Percentiles rank a stretch among this genome's conserved stretches.
Conservation (phyloP, 2,888 invertebrate species). For the Mythimna ferrago region DNA sequence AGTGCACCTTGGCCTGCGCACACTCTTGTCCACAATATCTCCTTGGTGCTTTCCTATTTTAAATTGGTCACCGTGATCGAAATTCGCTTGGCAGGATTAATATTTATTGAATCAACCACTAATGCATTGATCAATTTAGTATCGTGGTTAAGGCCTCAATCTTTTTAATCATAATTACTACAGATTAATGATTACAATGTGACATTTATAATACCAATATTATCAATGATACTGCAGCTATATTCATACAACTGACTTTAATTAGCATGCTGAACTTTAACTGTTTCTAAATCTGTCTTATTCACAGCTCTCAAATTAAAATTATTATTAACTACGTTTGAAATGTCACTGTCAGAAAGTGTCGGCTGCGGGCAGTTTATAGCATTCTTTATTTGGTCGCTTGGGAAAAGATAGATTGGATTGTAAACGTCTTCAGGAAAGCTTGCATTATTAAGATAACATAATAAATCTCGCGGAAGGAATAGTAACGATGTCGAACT, state of each 20-base stretch:
- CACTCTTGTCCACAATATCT: too few relatives aligned
- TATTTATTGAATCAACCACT: not conserved
- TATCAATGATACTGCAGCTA: conserved; percentile 2
- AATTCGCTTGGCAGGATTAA: too few relatives aligned
- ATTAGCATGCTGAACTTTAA: conserved; percentile 26
- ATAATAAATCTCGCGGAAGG: conserved; percentile 54
- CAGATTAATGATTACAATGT: not conserved
- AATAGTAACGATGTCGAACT: conserved; percentile 40
- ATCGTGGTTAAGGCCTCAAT: too few relatives aligned
- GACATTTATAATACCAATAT: not conserved
- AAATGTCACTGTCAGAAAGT: conserved; percentile 41
- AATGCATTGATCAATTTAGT: not conserved
- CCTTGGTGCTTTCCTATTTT: too few relatives aligned
- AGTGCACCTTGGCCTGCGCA: too few relatives aligned
- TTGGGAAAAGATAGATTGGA: conserved; percentile 56
- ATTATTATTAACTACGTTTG: conserved; percentile 33
- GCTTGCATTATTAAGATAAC: conserved; percentile 48
- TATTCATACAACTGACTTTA: not conserved
- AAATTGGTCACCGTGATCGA: too few relatives aligned
- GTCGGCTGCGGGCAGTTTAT: conserved; percentile 38
- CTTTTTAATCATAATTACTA: not conserved
- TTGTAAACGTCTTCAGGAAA: conserved; percentile 59
- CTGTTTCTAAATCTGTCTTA: conserved; percentile 22
- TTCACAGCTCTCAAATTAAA: conserved; percentile 25
- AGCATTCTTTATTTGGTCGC: conserved; percentile 47